Evolutionary conservation across 2,888 invertebrate species (phyloP).

Genomic region (Coecobrya sp.): DNA sequence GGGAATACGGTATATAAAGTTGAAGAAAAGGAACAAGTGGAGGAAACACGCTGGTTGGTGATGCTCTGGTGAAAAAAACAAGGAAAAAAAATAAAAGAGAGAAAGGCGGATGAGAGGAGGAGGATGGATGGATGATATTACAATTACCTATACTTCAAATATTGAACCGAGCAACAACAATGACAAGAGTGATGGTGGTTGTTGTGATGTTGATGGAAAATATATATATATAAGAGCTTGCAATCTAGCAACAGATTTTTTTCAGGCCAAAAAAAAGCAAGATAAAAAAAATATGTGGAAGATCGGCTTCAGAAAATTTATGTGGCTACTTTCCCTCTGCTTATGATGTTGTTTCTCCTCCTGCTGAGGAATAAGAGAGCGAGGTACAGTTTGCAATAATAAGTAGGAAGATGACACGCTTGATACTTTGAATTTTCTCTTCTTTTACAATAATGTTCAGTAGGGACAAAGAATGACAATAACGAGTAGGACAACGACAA

Average conservation of each 20-base stretch:
- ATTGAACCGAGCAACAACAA: slow-evolving; percentile 62
- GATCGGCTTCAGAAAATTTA: not conserved
- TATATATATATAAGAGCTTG: not conserved
- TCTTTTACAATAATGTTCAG: slow-evolving; percentile 30
- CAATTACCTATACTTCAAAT: slow-evolving; percentile 69
- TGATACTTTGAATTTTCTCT: not conserved
- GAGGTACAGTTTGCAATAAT: not conserved
- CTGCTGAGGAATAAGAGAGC: not conserved
- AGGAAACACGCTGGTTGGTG: not conserved
- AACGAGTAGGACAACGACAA: not conserved
- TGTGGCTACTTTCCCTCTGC: too few relatives aligned
- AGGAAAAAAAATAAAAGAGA: not conserved
- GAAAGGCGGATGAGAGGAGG: slow-evolving; percentile 14
- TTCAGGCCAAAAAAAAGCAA: not conserved
- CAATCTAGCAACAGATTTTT: not conserved
- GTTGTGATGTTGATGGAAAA: not conserved
- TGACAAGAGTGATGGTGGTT: too few relatives aligned
- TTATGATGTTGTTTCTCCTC: too few relatives aligned
- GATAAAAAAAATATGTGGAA: slow-evolving; percentile 24
- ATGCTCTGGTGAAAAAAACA: not conserved
- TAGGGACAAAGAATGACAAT: slow-evolving; percentile 47
- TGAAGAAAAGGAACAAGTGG: slow-evolving; percentile 22
- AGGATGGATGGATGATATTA: slow-evolving; percentile 13
- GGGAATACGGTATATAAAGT: not conserved
- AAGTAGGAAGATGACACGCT: not conserved